phyloP scores from a whole-genome alignment of 2,888 invertebrate genomes.

The Stenolophus ochropezus region DNA sequence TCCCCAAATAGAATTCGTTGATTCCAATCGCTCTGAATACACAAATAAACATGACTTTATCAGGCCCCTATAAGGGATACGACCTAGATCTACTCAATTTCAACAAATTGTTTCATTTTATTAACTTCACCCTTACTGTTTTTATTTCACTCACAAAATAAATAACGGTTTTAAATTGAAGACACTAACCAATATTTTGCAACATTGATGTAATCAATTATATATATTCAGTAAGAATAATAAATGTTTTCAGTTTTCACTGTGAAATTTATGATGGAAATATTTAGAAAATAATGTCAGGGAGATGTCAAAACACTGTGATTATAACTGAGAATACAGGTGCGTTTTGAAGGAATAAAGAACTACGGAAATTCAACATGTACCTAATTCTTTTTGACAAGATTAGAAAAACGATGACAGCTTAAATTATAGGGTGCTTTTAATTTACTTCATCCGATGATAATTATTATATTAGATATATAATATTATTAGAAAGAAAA shows the following conservation, averaged over 20 bases:
- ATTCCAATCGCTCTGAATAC: not conserved
- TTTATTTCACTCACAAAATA: no score
- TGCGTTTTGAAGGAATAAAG: conserved; percentile 4
- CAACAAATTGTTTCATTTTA: no score
- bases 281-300: not conserved
- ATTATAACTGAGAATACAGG: not conserved
- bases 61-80: not conserved
- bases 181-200: no score
- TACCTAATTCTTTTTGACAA: conserved; percentile 10
- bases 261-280: not conserved
- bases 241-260: not conserved
- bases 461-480: conserved; percentile 13
- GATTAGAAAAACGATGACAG: conserved; percentile 13
- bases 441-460: not conserved
- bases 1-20: not conserved
- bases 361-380: conserved; percentile 20
- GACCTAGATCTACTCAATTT: no score
- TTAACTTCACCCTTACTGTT: no score
- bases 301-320: not conserved
- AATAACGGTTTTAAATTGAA: no score
- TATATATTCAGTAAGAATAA: no score
- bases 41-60: not conserved
- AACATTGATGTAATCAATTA: not conserved
- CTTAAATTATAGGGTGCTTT: not conserved
- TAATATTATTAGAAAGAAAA: not conserved